Evolutionary conservation across 2,797 vertebrate species (phyloP), one percentile per base, ranked within the genome.

Genomic region (Halcyon leucocephala): DNA sequence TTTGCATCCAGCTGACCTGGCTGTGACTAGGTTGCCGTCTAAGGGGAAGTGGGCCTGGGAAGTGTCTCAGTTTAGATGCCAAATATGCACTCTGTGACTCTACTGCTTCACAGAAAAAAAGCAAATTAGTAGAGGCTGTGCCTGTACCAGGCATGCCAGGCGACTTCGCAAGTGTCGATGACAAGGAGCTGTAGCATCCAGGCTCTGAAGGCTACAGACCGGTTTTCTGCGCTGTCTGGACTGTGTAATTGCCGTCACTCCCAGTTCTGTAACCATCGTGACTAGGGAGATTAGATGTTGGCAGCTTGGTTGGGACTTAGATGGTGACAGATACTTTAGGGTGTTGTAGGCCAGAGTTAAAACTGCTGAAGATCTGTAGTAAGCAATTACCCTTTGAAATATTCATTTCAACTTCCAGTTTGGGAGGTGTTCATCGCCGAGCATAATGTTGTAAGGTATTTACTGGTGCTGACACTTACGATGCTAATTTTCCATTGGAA

Each of bases 271-370:
- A 19, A 15, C 31, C 2, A 1, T 46, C 5, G 1, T 8, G 15
- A 44, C 28, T 10, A 21, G 52, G 57, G 46, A 37, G 35, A 5
- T 14, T 10, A 3, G 31, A 5, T 25, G 70, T 15, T 58, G 66
- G 21, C 28, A n/a, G 29, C 46, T 72, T 54, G 48, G 12, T 1
- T 67, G 29, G 72, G 60, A 22, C 33, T 41, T 14, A 29, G 8
- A 12, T 65, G 88, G 90, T 80, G 88, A 80, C 51, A 61, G 65
- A 77, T 91, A 55, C 46, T 65, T 21, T 73, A 69, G 69, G 84
- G 71, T 60, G 39, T 74, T 72, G 21, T 52, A 58, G 73, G 54
- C 69, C 60, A 35, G 54, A 64, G 33, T 67, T 52, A 57, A 51
- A 54, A 55, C 54, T 3, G 0, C 73, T 72, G 2, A 80, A 72